Conservation (phyloP, 2,888 invertebrate genomes). For the Hyles lineata region DNA sequence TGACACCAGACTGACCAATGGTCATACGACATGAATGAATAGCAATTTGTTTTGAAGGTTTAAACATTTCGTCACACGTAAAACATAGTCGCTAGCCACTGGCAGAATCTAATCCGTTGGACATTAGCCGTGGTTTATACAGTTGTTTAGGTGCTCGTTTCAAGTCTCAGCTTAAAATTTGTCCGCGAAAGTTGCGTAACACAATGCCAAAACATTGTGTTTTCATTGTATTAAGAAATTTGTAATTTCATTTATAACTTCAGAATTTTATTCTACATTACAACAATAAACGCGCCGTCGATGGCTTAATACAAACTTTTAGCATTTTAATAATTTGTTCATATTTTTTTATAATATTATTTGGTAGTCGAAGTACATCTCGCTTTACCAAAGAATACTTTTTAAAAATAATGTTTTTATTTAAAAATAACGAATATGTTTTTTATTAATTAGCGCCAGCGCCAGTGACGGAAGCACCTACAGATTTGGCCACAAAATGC, state of each 20-base stretch:
- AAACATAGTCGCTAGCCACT: slow-evolving; percentile 4
- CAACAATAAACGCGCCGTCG: background rate
- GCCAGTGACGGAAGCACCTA: slow-evolving; percentile 92
- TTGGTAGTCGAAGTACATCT: background rate
- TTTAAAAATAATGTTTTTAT: background rate
- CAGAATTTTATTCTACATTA: background rate
- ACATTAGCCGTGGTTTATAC: slow-evolving; percentile 22
- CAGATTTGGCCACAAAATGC: slow-evolving; percentile 92
- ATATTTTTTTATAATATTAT: background rate
- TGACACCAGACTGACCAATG: background rate
- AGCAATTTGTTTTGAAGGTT: slow-evolving; percentile 4
- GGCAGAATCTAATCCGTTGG: slow-evolving; percentile 18
- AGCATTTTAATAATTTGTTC: slow-evolving; percentile 2
- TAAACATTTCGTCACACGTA: slow-evolving; percentile 1
- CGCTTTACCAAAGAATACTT: background rate
- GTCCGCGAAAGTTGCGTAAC: slow-evolving; percentile 10
- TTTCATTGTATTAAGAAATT: background rate
- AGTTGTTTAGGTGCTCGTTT: background rate
- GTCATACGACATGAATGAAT: background rate
- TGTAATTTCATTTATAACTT: slow-evolving; percentile 3
- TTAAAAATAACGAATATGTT: background rate
- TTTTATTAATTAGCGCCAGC: slow-evolving; percentile 86
- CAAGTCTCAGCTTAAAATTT: background rate
- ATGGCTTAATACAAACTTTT: slow-evolving; percentile 10
- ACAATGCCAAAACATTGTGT: background rate